A percentile compares a stretch with the other conserved stretches of the same genome.
Evolutionary conservation across 2,888 invertebrate species (phyloP).

Genomic region (Eupithecia pulchellata): DNA sequence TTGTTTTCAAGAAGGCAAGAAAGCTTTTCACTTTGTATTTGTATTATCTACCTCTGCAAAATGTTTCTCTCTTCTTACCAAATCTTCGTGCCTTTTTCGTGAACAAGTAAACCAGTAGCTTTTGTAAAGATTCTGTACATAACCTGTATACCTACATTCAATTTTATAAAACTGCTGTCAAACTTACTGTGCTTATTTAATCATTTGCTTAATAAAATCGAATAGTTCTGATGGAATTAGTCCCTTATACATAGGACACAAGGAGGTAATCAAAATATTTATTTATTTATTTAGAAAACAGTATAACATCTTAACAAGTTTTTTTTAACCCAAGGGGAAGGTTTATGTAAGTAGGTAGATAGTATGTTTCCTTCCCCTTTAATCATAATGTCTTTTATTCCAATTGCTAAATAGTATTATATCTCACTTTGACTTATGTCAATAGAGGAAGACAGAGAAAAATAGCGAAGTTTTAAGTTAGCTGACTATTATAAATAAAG

Average conservation of each 20-base stretch:
- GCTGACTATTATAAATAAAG: no score
- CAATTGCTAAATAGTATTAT: no score
- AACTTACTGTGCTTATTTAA: no score
- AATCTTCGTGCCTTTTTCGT: not conserved
- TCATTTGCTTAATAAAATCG: not conserved
- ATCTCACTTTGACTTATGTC: no score
- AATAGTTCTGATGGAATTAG: conserved; percentile 12
- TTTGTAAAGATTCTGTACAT: not conserved
- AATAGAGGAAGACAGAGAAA: no score
- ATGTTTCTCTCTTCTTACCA: not conserved
- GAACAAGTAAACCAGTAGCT: not conserved
- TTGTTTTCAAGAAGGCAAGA: conserved; percentile 13
- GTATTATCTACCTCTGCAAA: not conserved
- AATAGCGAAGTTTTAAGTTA: no score
- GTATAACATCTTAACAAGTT: no score
- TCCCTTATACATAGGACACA: not conserved
- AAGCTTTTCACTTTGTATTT: not conserved
- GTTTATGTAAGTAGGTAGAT: no score
- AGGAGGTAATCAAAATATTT: conserved; percentile 2
- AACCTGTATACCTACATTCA: not conserved
- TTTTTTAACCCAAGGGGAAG: no score
- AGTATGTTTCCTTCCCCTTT: no score
- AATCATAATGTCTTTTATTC: no score
- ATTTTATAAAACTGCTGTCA: not conserved
- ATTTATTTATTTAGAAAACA: no score